A percentile compares a stretch with the other conserved stretches of the same genome.
Conservation (phyloP, 2,888 invertebrate genomes). For the Drosophila borborema region DNA sequence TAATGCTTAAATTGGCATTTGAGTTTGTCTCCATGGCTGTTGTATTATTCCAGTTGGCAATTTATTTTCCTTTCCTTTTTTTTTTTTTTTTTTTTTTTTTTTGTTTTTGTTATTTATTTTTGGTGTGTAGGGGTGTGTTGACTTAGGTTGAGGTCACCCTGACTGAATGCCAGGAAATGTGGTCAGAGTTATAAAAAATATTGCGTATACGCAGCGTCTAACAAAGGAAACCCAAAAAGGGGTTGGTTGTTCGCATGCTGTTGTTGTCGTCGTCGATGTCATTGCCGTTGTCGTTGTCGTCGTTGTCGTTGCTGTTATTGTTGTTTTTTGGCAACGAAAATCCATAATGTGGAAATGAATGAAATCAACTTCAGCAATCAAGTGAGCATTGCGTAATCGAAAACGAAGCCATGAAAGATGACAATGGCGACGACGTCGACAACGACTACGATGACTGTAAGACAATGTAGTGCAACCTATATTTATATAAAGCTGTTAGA, state of each 20-base stretch:
- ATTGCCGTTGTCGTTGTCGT: not conserved
- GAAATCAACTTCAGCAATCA: slow-evolving; percentile 55
- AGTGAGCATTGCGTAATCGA: slow-evolving; percentile 67
- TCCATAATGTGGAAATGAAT: slow-evolving; percentile 47
- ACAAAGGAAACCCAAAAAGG: slow-evolving; percentile 31
- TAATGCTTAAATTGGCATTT: slow-evolving; percentile 30
- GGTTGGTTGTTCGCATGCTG: slow-evolving; percentile 48
- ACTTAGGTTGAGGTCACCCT: slow-evolving; percentile 54
- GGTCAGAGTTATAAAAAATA: slow-evolving; percentile 58
- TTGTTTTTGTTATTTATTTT: not conserved
- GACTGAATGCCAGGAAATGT: slow-evolving; percentile 30
- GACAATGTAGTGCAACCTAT: slow-evolving; percentile 11
- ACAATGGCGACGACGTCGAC: slow-evolving; percentile 16
- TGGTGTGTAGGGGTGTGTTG: slow-evolving; percentile 44
- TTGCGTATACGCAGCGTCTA: slow-evolving; percentile 73
- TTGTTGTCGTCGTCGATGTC: not conserved
- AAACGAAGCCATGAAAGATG: slow-evolving; percentile 55
- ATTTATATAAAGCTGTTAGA: slow-evolving; percentile 1
- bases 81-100: not conserved
- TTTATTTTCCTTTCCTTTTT: not conserved
- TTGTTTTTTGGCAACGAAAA: slow-evolving; percentile 37
- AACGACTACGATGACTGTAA: slow-evolving; percentile 17
- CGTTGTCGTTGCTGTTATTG: slow-evolving; percentile 13
- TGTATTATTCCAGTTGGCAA: slow-evolving; percentile 7
- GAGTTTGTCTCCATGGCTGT: slow-evolving; percentile 8